A percentile compares a stretch with the other conserved stretches of the same genome.
Evolutionary conservation across 2,888 invertebrate genomes (phyloP).

Genomic region (Desoria tigrina): DNA sequence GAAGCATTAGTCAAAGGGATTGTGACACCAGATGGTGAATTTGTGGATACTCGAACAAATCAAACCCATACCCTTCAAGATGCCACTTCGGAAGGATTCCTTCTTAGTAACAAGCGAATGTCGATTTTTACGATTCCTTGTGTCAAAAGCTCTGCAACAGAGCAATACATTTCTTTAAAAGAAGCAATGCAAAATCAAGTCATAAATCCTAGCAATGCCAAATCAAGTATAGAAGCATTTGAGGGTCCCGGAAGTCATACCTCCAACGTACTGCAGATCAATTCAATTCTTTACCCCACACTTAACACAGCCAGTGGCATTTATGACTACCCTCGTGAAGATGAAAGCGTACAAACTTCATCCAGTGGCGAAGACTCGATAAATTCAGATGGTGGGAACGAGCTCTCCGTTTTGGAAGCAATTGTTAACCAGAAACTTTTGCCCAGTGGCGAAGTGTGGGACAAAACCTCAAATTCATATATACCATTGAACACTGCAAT

Average conservation of each 20-base stretch:
- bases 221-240: neutral
- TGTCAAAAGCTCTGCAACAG: constrained; percentile 78
- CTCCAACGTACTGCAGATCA: constrained; percentile 54
- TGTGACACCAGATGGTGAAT: constrained; percentile 70
- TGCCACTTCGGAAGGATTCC: constrained; percentile 84
- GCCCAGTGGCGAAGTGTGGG: constrained; percentile 81
- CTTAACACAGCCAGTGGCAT: constrained; percentile 48
- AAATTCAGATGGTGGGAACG: constrained; percentile 55
- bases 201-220: constrained; percentile 57
- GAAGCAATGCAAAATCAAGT: constrained; percentile 77
- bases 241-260: neutral
- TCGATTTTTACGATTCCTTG: constrained; percentile 91
- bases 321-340: constrained; percentile 4
- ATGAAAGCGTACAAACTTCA: no score
- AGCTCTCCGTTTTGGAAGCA: constrained; percentile 82
- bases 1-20: constrained; percentile 82
- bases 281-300: constrained; percentile 70
- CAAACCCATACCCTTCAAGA: constrained; percentile 77
- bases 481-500: constrained; percentile 84
- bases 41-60: constrained; percentile 72
- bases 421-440: constrained; percentile 84
- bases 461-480: constrained; percentile 69
- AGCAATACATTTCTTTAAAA: constrained; percentile 62
- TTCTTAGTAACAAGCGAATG: constrained; percentile 81
- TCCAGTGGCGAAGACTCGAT: no score